Conservation (phyloP, 2,888 invertebrate genomes). For the Eudemis profundana region DNA sequence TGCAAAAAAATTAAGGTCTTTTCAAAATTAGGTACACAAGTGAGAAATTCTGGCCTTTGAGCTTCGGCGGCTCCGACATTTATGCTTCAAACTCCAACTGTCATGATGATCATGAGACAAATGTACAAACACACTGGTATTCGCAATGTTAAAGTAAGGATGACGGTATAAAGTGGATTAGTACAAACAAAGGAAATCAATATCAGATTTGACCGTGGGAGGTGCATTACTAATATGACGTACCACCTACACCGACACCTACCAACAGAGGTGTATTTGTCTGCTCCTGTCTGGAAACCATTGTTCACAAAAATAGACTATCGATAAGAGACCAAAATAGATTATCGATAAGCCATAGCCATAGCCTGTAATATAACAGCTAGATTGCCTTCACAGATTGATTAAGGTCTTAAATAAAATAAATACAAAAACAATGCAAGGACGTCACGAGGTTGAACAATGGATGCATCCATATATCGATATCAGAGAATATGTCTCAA, state of each 20-base stretch:
- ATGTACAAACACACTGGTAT: too few relatives aligned
- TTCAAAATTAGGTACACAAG: too few relatives aligned
- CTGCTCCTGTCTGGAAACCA: neutral
- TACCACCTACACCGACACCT: too few relatives aligned
- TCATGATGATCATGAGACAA: too few relatives aligned
- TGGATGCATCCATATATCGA: conserved; percentile 14
- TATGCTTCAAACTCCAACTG: too few relatives aligned
- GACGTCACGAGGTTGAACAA: conserved; percentile 6
- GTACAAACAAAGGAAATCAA: conserved; percentile 15
- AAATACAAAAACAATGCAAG: conserved; percentile 23
- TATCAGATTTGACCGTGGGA: conserved; percentile 17
- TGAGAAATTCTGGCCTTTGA: too few relatives aligned
- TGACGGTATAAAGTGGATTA: neutral
- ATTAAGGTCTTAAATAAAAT: conserved; percentile 19
- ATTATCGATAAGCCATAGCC: neutral
- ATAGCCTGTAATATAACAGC: neutral
- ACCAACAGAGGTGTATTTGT: neutral
- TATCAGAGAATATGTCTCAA: neutral
- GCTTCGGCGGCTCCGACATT: too few relatives aligned
- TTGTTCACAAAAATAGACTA: neutral
- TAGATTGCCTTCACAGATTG: neutral
- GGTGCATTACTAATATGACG: conserved; percentile 2
- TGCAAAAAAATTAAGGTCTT: too few relatives aligned
- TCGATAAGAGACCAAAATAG: neutral
- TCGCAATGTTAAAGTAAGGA: too few relatives aligned